phyloP scores from a whole-genome alignment of 2,797 vertebrate species.

The Gila robusta region DNA sequence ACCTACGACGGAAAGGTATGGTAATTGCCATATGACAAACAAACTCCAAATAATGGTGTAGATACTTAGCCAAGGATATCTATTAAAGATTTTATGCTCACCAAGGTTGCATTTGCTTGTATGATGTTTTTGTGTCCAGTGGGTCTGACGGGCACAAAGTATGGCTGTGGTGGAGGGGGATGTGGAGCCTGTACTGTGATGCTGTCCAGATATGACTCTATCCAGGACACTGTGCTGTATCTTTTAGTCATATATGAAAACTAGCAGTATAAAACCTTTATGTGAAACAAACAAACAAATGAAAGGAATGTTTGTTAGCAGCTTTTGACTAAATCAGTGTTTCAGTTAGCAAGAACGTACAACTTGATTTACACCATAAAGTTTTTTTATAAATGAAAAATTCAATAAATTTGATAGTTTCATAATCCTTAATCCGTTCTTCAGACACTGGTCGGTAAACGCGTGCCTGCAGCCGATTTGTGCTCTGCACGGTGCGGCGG shows the following conservation, averaged over 20 bases:
- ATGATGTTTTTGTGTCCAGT: constrained; percentile 71
- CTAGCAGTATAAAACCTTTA: background rate
- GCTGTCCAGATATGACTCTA: constrained; percentile 70
- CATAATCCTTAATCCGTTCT: constrained; percentile 61
- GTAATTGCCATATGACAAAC: background rate
- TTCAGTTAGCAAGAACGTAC: background rate
- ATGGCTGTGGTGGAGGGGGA: constrained; percentile 88
- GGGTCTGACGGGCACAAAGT: constrained; percentile 87
- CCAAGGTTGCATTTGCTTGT: background rate
- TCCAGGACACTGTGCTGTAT: constrained; percentile 48
- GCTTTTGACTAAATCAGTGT: background rate
- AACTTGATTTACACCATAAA: background rate
- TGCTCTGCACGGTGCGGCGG: constrained; percentile 80
- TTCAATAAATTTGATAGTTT: background rate
- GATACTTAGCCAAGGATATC: background rate
- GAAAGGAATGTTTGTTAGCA: background rate
- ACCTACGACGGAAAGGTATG: constrained; percentile 81
- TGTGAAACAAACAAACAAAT: background rate
- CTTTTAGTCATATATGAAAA: background rate
- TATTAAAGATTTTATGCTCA: background rate
- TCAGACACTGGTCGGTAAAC: constrained; percentile 81
- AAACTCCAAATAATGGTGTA: background rate
- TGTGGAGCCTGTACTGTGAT: constrained; percentile 88
- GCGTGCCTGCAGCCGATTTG: constrained; percentile 86
- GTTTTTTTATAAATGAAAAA: background rate